Evolutionary conservation across 2,888 invertebrate species (phyloP).

Genomic region (Calameuta pallipes): DNA sequence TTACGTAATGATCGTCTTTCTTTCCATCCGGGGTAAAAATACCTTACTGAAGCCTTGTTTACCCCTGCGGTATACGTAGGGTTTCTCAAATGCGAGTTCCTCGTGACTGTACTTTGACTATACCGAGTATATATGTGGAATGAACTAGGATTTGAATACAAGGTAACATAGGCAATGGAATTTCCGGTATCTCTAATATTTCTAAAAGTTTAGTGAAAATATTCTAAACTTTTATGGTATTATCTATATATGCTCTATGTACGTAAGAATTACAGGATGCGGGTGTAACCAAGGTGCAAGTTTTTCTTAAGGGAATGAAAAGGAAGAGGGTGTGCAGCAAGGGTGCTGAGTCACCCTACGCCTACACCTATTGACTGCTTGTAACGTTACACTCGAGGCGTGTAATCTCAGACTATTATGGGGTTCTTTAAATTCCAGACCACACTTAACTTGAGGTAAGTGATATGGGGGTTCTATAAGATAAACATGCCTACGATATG

Average conservation of each 20-base stretch:
- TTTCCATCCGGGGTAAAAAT: conserved; percentile 33
- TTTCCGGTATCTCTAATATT: no score
- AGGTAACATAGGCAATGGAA: no score
- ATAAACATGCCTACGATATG: conserved; percentile 21
- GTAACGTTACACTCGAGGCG: conserved; percentile 37
- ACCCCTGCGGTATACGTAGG: conserved; percentile 36
- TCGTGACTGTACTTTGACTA: no score
- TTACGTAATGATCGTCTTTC: background rate
- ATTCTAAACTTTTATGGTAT: no score
- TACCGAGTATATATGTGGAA: no score
- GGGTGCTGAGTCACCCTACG: conserved; percentile 24
- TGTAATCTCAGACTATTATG: conserved; percentile 43
- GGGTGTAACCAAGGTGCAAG: no score
- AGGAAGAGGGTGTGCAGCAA: no score
- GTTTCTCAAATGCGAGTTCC: conserved; percentile 38
- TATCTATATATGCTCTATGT: no score
- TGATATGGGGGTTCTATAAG: conserved; percentile 31
- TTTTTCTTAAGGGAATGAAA: no score
- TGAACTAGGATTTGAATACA: no score
- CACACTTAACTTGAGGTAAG: conserved; percentile 39
- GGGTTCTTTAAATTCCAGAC: conserved; percentile 47
- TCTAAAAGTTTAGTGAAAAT: no score
- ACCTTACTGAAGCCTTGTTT: conserved; percentile 54
- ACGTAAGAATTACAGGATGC: no score
- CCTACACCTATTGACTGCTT: conserved; percentile 35